Conservation (phyloP, 2,113 vertebrate genomes). For the Notechis scutatus region DNA sequence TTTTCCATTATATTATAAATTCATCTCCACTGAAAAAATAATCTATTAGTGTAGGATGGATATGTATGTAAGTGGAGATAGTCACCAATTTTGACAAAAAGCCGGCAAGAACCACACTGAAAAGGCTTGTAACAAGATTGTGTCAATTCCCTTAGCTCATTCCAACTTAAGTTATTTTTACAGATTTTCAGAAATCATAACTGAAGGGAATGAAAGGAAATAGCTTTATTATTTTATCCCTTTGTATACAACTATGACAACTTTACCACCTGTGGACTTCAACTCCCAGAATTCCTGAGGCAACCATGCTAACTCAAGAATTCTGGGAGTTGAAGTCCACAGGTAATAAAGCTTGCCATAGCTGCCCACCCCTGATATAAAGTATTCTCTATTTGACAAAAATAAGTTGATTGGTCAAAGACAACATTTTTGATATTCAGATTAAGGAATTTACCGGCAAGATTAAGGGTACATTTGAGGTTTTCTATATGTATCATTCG, state of each 20-base stretch:
- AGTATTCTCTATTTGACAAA: neutral
- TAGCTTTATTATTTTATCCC: neutral
- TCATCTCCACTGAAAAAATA: neutral
- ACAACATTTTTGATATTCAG: conserved; percentile 7
- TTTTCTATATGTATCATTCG: conserved; percentile 93
- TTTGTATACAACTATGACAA: neutral
- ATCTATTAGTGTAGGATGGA: neutral
- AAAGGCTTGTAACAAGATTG: neutral
- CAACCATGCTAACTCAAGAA: neutral
- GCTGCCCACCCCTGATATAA: neutral
- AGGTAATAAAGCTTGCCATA: neutral
- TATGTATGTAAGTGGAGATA: neutral
- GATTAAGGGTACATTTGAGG: conserved; percentile 84
- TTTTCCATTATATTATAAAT: neutral
- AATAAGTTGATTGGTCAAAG: neutral
- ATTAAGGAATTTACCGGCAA: conserved; percentile 49
- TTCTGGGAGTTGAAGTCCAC: neutral
- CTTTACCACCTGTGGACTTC: neutral
- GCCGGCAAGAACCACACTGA: neutral
- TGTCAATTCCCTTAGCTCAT: neutral
- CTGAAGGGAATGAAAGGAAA: neutral
- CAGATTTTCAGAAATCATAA: neutral
- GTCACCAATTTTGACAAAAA: neutral
- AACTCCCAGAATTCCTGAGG: neutral
- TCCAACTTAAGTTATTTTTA: neutral